A percentile compares a stretch with the other conserved stretches of the same genome.
Evolutionary conservation across 2,888 invertebrate species (phyloP).

Genomic region (Pyrrhosoma nymphula): DNA sequence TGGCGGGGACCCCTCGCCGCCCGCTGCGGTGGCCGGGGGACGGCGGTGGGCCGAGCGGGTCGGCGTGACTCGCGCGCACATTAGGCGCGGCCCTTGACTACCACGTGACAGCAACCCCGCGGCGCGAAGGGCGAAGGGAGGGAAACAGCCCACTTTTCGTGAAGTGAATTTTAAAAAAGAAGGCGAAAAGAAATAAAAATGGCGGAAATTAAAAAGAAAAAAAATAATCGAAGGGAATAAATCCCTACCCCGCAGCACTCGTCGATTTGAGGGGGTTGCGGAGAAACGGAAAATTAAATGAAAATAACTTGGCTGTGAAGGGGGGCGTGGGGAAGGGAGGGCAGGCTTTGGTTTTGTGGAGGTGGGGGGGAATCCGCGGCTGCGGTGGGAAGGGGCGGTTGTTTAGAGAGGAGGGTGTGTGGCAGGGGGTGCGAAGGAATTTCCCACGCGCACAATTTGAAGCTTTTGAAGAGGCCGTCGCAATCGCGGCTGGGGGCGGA

Average conservation of each 20-base stretch:
- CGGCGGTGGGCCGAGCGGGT: no score
- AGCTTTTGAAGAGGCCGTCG: conserved; percentile 9
- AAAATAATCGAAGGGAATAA: not conserved
- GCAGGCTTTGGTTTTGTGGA: not conserved
- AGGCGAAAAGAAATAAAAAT: not conserved
- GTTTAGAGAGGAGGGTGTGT: not conserved
- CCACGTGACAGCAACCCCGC: not conserved
- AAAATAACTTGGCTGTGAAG: not conserved
- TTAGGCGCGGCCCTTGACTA: not conserved
- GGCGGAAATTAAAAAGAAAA: not conserved
- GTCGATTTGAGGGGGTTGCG: not conserved
- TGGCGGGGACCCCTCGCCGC: no score
- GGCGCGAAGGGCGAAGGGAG: no score
- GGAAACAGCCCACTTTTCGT: not conserved
- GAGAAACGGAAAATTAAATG: not conserved
- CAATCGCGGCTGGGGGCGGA: not conserved
- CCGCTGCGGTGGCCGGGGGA: no score
- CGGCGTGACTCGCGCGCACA: not conserved
- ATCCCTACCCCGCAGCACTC: not conserved
- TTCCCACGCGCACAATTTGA: conserved; percentile 1
- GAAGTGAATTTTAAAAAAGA: not conserved
- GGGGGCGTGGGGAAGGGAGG: not conserved
- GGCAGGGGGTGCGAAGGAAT: not conserved
- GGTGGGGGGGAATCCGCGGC: not conserved
- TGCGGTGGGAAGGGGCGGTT: no score